phyloP scores from a whole-genome alignment of 2,888 invertebrate species.

The Muschampia plurimacula region DNA sequence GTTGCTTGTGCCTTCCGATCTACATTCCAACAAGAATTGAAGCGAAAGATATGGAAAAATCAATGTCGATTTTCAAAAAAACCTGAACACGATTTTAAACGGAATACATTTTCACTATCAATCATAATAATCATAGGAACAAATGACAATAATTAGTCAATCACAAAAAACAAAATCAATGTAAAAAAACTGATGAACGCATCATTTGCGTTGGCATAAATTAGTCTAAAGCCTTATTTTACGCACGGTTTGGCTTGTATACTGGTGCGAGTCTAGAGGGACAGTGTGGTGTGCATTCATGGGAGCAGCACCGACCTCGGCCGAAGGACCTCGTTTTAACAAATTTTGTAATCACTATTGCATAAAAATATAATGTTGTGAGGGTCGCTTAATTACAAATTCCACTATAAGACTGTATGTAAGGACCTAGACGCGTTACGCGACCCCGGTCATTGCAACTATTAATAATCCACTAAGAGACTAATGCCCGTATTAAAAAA shows the following conservation, averaged over 20 bases:
- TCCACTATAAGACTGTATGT: background rate
- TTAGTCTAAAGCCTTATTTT: conserved; percentile 73
- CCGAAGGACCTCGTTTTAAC: conserved; percentile 24
- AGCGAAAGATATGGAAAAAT: conserved; percentile 68
- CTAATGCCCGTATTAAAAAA: background rate
- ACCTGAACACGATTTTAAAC: conserved; percentile 79
- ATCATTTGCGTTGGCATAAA: conserved; percentile 74
- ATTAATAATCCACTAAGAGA: background rate
- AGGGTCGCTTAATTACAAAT: background rate
- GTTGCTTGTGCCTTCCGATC: conserved; percentile 54
- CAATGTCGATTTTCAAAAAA: conserved; percentile 83
- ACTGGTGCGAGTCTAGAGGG: conserved; percentile 81
- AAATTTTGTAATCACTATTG: background rate
- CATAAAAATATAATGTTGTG: background rate
- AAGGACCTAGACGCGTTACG: background rate
- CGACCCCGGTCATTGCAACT: background rate
- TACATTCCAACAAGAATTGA: conserved; percentile 61
- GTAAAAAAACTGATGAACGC: conserved; percentile 74
- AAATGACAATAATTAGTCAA: conserved; percentile 82
- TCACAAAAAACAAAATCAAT: conserved; percentile 78
- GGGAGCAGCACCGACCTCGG: conserved; percentile 54
- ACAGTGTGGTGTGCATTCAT: conserved; percentile 64
- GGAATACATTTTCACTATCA: conserved; percentile 66
- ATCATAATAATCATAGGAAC: conserved; percentile 83
- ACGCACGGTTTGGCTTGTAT: conserved; percentile 82